These are phyloP conservation scores for Buphagus erythrorhynchus DNA, from an alignment of 2,797 vertebrate genomes.

Conservation along the genomic window DNA sequence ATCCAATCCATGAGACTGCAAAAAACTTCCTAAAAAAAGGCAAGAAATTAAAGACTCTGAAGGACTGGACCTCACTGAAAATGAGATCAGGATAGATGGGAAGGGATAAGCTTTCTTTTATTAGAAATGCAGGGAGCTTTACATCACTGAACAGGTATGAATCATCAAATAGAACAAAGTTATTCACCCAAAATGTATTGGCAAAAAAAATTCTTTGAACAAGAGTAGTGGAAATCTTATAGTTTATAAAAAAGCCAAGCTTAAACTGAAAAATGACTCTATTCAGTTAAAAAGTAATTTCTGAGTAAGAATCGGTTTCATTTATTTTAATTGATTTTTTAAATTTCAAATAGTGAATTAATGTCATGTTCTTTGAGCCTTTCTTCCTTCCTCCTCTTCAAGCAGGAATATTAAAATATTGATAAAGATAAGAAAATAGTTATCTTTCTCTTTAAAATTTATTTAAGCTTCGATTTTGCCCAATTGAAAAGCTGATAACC, in stretches of 20 bases:
- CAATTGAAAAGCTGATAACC: not conserved
- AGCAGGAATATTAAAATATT: constrained; percentile 15
- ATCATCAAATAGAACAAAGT: not conserved
- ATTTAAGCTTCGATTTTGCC: not conserved
- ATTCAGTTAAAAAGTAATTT: not conserved
- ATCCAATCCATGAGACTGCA: not conserved
- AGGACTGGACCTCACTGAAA: not conserved
- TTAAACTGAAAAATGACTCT: not conserved
- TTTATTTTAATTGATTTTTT: constrained; percentile 27
- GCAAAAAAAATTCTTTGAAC: not conserved
- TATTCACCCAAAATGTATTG: not conserved
- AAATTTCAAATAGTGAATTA: constrained; percentile 6
- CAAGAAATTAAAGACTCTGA: not conserved
- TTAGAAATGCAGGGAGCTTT: not conserved
- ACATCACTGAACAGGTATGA: not conserved
- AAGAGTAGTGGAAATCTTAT: not conserved
- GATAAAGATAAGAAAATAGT: constrained; percentile 19
- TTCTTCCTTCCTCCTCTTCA: not conserved
- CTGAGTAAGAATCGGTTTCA: not conserved
- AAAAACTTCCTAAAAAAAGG: not conserved
- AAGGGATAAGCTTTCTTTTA: not conserved
- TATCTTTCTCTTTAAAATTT: not conserved
- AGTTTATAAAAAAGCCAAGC: not conserved
- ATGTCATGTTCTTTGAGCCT: not conserved
- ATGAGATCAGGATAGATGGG: not conserved